Percentiles rank a stretch among this genome's conserved stretches.
phyloP scores from a whole-genome alignment of 2,888 invertebrate genomes.

The Limnephilus auricula region DNA sequence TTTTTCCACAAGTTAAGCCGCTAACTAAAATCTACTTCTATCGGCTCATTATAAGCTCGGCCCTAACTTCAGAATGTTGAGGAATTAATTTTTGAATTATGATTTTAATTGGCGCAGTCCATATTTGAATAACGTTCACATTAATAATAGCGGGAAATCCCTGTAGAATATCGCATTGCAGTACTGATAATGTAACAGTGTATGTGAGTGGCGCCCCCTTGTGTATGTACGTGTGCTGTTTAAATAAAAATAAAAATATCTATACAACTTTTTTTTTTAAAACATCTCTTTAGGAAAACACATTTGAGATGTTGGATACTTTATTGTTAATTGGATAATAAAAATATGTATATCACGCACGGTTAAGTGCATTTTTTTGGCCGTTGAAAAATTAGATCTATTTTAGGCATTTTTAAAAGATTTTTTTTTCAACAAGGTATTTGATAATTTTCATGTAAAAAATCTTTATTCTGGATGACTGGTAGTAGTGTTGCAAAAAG shows the following conservation, averaged over 20 bases:
- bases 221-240: slow-evolving; percentile 48
- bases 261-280: slow-evolving; percentile 47
- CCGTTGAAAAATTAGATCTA: slow-evolving; percentile 31
- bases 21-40: neutral
- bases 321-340: slow-evolving; percentile 33
- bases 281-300: slow-evolving; percentile 29
- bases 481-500: neutral
- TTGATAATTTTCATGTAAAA: neutral
- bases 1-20: too few relatives aligned
- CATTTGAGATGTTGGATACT: slow-evolving; percentile 32
- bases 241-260: slow-evolving; percentile 58
- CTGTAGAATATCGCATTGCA: slow-evolving; percentile 51
- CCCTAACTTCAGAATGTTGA: neutral
- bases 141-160: slow-evolving; percentile 27
- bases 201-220: slow-evolving; percentile 5
- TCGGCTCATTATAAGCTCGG: neutral
- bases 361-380: slow-evolving; percentile 22
- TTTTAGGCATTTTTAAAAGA: neutral
- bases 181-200: slow-evolving; percentile 60
- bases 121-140: neutral
- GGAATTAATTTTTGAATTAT: neutral
- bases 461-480: neutral
- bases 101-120: neutral
- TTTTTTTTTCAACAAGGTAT: neutral
- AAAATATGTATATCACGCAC: slow-evolving; percentile 50